phyloP scores from a whole-genome alignment of 2,888 invertebrate genomes.

The Trachelus troglodyta region DNA sequence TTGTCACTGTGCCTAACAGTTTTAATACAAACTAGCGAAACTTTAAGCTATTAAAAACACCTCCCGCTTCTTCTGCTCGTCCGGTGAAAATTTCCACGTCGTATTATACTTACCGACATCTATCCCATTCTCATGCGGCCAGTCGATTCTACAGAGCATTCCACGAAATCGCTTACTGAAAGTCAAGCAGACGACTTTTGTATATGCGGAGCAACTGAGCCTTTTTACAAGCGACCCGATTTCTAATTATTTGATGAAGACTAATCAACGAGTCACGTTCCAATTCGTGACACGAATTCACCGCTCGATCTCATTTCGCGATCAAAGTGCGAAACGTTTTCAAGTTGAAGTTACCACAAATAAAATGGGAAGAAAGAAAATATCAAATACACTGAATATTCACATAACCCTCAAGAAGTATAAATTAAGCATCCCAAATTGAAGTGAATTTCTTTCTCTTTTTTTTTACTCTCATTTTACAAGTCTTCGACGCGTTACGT shows the following conservation, averaged over 20 bases:
- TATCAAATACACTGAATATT: too few relatives aligned
- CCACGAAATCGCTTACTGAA: background rate
- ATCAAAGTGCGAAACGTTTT: background rate
- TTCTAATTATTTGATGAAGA: slow-evolving; percentile 17
- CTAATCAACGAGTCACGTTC: slow-evolving; percentile 22
- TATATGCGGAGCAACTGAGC: background rate
- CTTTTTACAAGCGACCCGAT: slow-evolving; percentile 14
- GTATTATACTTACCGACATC: background rate
- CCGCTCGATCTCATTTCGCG: background rate
- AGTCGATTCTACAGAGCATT: background rate
- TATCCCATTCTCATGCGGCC: background rate
- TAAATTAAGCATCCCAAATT: background rate
- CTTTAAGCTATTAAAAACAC: background rate
- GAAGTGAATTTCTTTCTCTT: background rate
- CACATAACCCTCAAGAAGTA: background rate
- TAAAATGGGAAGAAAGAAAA: background rate
- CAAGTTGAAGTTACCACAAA: background rate
- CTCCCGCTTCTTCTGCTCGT: background rate
- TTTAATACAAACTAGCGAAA: background rate
- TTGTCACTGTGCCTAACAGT: background rate
- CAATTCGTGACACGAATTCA: slow-evolving; percentile 24
- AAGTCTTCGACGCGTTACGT: background rate
- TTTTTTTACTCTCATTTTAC: background rate
- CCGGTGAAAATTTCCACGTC: background rate
- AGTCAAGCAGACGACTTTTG: background rate